A percentile compares a stretch with the other conserved stretches of the same genome.
phyloP scores from a whole-genome alignment of 2,113 vertebrate genomes.

The Dendrocopos noguchii region DNA sequence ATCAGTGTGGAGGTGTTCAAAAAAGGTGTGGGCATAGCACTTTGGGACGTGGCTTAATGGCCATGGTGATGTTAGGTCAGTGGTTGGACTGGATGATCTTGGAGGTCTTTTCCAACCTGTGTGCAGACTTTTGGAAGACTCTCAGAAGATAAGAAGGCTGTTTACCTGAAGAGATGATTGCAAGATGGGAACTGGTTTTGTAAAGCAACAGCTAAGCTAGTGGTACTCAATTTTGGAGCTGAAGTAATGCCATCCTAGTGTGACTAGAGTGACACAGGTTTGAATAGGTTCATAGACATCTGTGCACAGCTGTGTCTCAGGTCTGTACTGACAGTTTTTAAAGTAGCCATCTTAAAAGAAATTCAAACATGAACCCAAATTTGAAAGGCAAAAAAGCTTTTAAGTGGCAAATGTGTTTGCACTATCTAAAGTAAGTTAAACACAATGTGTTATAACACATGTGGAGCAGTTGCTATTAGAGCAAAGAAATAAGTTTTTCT shows the following conservation, averaged over 20 bases:
- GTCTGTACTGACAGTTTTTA: background rate
- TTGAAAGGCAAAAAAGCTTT: background rate
- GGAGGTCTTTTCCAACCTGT: no score
- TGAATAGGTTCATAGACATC: background rate
- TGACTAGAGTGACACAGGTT: accelerated
- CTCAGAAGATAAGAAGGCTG: accelerated
- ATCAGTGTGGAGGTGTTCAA: background rate
- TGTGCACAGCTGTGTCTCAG: background rate
- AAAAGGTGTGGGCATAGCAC: no score
- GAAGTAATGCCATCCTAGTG: background rate
- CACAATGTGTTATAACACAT: accelerated
- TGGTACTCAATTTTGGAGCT: background rate
- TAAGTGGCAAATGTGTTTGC: background rate
- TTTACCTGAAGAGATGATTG: background rate
- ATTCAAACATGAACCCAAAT: background rate
- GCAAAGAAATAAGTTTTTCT: background rate
- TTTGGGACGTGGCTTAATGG: no score
- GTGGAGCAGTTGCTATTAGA: background rate
- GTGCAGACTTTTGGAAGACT: background rate
- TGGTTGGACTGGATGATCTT: no score
- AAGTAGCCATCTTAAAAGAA: background rate
- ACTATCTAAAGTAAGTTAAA: background rate
- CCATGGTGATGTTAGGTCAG: no score
- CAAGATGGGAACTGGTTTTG: background rate
- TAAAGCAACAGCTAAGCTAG: background rate